Base-by-base conservation (phyloP, 2,113 vertebrate species). In the Tachuris rubrigastra region DNA sequence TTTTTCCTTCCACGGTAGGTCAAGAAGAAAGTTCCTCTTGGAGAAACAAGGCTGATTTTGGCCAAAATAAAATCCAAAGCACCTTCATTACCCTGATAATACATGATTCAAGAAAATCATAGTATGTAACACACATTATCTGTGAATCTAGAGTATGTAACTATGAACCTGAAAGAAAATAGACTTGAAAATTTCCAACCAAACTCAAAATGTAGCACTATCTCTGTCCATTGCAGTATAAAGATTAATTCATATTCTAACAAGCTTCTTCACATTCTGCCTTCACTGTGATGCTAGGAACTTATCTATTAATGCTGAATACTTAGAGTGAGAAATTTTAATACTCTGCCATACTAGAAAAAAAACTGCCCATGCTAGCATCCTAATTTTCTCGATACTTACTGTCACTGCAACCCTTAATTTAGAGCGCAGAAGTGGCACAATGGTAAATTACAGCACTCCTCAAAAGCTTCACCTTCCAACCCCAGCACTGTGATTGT, bases 361-460 rank as follows among this genome's bases (percentile, higher is more conserved):
- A 95, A 89, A 93, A 62, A 56, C 23, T 97, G 91, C 53, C 78
- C 42, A 62, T 75, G 55, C 44, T 58, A 85, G 31, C 58, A 85
- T 85, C 73, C 79, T 95, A 79, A 94, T 96, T 93, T 97, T 97
- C 88, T 95, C 28, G 4, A 49, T 91, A 93, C 52, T 88, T 96
- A 89, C 87, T 83, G 96, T 96, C 94, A 93, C 89, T 92, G 85
- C 56, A 97, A 91, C 65, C 93, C 85, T 83, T 97, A 97, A 97
- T 97, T 98, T 97, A 97, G 93, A 96, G 63, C 21, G 28, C 42
- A 68, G 63, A 94, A 85, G 39, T 95, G 89, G 63, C 90, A 96
- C 67, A 72, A 35, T 91, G 60, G 68, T 89, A 91, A 97, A 94
- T 96, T 92, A 96, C 0, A 4, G 77, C 62, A 87, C 52, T 72